Conservation (phyloP, 1,140 invertebrate genomes). For the Drosophila cardini region DNA sequence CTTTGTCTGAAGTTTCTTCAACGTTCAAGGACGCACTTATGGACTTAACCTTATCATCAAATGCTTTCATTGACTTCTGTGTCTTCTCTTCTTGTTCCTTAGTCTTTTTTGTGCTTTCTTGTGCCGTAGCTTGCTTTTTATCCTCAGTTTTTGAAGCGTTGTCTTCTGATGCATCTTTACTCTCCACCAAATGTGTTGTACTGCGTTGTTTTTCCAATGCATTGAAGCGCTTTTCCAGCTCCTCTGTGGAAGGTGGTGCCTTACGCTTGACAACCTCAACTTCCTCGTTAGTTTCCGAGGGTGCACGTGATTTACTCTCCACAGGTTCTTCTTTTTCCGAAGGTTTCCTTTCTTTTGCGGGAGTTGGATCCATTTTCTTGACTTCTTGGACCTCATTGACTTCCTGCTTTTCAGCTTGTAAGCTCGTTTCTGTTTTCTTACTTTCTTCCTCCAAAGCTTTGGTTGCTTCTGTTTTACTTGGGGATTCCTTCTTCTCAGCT, state of each 20-base stretch:
- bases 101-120: slow-evolving; percentile 7
- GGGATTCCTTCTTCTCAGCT: background rate
- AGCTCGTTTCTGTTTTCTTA: background rate
- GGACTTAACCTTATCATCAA: slow-evolving; percentile 52
- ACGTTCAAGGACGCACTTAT: slow-evolving; percentile 30
- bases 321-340: background rate
- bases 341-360: background rate
- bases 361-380: background rate
- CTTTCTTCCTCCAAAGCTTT: background rate
- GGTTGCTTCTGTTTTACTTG: too few species aligned
- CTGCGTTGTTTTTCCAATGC: slow-evolving; percentile 75
- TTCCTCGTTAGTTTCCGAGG: background rate
- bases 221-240: slow-evolving; percentile 76
- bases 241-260: slow-evolving; percentile 73
- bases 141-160: slow-evolving; percentile 13
- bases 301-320: background rate
- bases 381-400: background rate
- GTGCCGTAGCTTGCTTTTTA: background rate
- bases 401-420: slow-evolving; percentile 3
- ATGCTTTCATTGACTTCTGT: slow-evolving; percentile 38
- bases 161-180: slow-evolving; percentile 16
- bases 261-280: slow-evolving; percentile 41
- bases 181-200: slow-evolving; percentile 39
- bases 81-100: slow-evolving; percentile 7
- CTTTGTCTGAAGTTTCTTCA: slow-evolving; percentile 2